Percentiles rank a stretch among this genome's conserved stretches.
Conservation (phyloP, 37 sponge, comb jelly and placozoan species). For the Crambe crambe region DNA sequence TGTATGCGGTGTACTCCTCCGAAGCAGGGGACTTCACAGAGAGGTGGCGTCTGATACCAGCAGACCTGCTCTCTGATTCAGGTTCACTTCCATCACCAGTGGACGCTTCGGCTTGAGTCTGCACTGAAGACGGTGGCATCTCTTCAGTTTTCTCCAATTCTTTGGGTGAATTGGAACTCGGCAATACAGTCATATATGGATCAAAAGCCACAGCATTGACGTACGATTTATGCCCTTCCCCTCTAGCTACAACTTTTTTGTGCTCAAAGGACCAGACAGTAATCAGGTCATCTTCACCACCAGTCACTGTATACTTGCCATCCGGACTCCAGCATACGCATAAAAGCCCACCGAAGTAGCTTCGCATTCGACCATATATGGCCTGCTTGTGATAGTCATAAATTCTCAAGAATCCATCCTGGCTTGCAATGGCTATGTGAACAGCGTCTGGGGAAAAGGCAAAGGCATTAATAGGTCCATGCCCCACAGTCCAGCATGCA, state of each 20-base stretch:
- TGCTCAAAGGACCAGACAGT: slow-evolving; percentile 89
- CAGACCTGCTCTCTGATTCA: not conserved
- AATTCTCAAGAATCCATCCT: slow-evolving; percentile 92
- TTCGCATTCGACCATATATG: slow-evolving; percentile 85
- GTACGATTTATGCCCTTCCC: slow-evolving; percentile 94
- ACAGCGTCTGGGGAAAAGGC: slow-evolving; percentile 89
- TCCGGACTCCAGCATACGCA: slow-evolving; percentile 99
- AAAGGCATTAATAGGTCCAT: slow-evolving; percentile 77
- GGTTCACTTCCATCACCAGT: not conserved
- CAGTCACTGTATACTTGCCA: slow-evolving; percentile 87
- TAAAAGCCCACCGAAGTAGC: slow-evolving; percentile 91
- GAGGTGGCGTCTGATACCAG: not conserved
- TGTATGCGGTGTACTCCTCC: slow-evolving; percentile 42
- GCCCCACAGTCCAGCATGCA: slow-evolving; percentile 60
- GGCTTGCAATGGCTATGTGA: slow-evolving; percentile 87
- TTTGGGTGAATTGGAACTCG: not conserved
- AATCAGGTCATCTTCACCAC: slow-evolving; percentile 96
- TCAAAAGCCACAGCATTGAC: slow-evolving; percentile 92
- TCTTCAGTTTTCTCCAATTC: not conserved
- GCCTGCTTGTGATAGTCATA: slow-evolving; percentile 74
- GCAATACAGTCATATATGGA: slow-evolving; percentile 54
- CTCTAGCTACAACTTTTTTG: slow-evolving; percentile 70
- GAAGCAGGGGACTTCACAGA: not conserved
- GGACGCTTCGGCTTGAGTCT: not conserved
- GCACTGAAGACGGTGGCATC: not conserved